Evolutionary conservation across 2,113 vertebrate genomes (phyloP).

Genomic region (Entelurus aequoreus): DNA sequence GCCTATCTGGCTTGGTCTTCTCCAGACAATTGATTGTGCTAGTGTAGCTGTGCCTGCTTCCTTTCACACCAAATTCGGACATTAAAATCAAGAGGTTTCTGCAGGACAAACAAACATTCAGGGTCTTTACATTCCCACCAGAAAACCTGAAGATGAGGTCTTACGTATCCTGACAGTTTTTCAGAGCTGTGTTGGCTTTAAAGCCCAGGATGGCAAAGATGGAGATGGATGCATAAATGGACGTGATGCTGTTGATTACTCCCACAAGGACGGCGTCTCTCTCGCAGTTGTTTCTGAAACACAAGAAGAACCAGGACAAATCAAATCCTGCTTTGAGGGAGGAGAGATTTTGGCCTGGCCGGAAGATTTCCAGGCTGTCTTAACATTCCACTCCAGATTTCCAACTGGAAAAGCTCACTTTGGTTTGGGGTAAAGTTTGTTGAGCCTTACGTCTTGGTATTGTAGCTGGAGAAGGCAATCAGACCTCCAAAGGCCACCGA

Average conservation of each 20-base stretch:
- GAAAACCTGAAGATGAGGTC: background rate
- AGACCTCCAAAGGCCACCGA: constrained; percentile 88
- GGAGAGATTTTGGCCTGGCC: too few species aligned
- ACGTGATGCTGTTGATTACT: constrained; percentile 84
- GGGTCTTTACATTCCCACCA: background rate
- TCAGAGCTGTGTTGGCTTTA: constrained; percentile 76
- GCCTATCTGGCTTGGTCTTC: constrained; percentile 30
- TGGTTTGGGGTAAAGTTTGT: too few species aligned
- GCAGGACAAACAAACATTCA: constrained; percentile 17
- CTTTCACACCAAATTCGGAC: constrained; percentile 10
- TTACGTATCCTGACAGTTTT: constrained; percentile 75
- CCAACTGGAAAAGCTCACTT: too few species aligned
- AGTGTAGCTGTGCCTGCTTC: background rate
- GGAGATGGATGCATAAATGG: constrained; percentile 83
- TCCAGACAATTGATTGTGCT: constrained; percentile 11
- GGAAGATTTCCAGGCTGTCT: too few species aligned
- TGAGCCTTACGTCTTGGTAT: constrained; percentile 72
- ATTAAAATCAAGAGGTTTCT: constrained; percentile 82
- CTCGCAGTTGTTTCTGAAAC: constrained; percentile 84
- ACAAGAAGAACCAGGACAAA: background rate
- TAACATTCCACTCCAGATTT: too few species aligned
- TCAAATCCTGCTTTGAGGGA: background rate
- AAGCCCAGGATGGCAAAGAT: constrained; percentile 90
- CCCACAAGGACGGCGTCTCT: constrained; percentile 82
- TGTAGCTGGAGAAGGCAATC: constrained; percentile 90